phyloP scores from a whole-genome alignment of 1,140 invertebrate species.

The Cotesia chilonis region DNA sequence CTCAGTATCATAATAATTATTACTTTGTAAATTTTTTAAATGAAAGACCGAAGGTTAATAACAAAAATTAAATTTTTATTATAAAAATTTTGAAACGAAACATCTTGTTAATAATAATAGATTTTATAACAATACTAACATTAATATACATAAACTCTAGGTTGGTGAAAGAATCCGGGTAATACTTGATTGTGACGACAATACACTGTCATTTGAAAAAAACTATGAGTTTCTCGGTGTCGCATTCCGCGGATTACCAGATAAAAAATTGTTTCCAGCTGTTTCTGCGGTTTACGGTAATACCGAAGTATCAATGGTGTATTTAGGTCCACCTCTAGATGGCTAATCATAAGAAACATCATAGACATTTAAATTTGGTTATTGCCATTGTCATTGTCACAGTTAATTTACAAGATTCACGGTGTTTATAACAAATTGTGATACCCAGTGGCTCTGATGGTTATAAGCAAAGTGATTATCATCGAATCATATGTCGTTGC shows the following conservation, averaged over 20 bases:
- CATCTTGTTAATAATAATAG: conserved; percentile 1
- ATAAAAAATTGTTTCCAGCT: conserved; percentile 93
- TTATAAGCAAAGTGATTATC: too few species aligned
- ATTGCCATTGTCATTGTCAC: too few species aligned
- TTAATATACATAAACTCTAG: conserved; percentile 63
- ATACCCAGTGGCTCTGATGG: too few species aligned
- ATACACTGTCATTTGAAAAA: conserved; percentile 97
- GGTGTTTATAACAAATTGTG: too few species aligned
- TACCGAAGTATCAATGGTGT: conserved; percentile 99
- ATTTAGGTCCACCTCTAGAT: conserved; percentile 92
- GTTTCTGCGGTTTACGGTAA: conserved; percentile 99
- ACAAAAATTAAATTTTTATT: too few species aligned
- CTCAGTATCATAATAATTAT: too few species aligned
- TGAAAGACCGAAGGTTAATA: too few species aligned
- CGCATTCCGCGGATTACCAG: conserved; percentile 94
- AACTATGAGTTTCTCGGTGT: conserved; percentile 98
- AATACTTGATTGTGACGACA: conserved; percentile 97
- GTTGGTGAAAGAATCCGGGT: conserved; percentile 96
- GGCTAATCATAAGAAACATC: conserved; percentile 71
- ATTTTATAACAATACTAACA: conserved; percentile 10
- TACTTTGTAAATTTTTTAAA: too few species aligned
- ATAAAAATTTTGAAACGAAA: too few species aligned
- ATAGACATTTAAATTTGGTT: too few species aligned
- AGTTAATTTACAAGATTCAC: too few species aligned
- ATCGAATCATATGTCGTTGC: too few species aligned